Base-by-base conservation (phyloP, 2,113 vertebrate genomes). In the Oncorhynchus clarkii region DNA sequence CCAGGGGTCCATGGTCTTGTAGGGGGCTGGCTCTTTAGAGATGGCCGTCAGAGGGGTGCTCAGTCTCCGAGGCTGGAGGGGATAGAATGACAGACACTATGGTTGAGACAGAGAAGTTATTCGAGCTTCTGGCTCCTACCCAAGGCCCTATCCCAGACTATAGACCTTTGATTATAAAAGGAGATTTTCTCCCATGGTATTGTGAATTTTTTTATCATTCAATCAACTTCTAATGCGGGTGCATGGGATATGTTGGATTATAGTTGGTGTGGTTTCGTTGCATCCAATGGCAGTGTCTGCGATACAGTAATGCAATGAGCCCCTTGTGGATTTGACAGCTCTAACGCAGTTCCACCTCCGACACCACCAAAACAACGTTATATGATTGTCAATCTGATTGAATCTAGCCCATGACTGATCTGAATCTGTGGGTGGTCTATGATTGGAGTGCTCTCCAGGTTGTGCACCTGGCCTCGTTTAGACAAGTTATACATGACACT, bases 21-120 rank as follows among this genome's bases (percentile, higher is more conserved):
- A 86, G 5, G 69, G 45, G 5, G 80, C 45, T 4, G 83, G 22
- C 39, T 89, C 82, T 29, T 72, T 84, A 1, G 82, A 70, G 31
- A 84, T 60, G 11, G 79, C 54, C 1, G 7, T 75, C 59, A 89
- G 83, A 3, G 88, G 84, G 0, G 20, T 80, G 71, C 75, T 86
- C 45, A 73, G 73, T 0, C 11, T 78, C 84, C 68, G 79, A 1
- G 74, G 8, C 84, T 86, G 71, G 14, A 67, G 2, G 39, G 9
- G 39, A 45, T 45, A 4, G 72, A 12, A 77, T 20, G 75, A 72
- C 12, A n/a, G 16, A 57, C 48, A 54, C 9, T 45, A 45, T 45
- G 9, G 39, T 45, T 45, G 39, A 45, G 39, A 45, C 9, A 45
- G 9, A 45, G 39, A 45, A 45, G 39, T 9, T 45, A 11, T 20